Percentiles rank a stretch among this genome's conserved stretches.
phyloP scores from a whole-genome alignment of 2,888 invertebrate species.

The Tricholauxania praeusta region DNA sequence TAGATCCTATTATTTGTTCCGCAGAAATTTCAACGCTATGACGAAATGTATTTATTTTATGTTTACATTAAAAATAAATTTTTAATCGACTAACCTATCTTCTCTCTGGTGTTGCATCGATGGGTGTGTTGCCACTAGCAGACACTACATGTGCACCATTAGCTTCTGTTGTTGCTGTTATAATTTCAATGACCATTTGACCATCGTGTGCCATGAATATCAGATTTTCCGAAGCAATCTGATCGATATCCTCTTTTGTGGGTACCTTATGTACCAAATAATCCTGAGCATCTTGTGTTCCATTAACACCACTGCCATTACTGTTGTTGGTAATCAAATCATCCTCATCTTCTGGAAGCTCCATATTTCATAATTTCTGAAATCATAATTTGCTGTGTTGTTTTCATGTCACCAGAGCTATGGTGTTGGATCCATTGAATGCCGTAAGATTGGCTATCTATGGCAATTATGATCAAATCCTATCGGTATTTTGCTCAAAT shows the following conservation, averaged over 20 bases:
- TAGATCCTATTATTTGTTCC: too few species aligned
- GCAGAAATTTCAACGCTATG: too few species aligned
- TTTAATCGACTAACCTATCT: too few species aligned
- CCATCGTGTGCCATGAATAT: constrained; percentile 74
- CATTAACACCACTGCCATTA: background rate
- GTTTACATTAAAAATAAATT: too few species aligned
- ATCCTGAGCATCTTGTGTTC: constrained; percentile 31
- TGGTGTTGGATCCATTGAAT: constrained; percentile 64
- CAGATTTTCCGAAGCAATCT: constrained; percentile 75
- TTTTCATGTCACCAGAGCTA: constrained; percentile 50
- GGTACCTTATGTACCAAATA: constrained; percentile 44
- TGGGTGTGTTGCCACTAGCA: too few species aligned
- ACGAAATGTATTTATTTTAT: too few species aligned
- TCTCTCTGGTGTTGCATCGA: too few species aligned
- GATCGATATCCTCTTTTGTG: constrained; percentile 67
- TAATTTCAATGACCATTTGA: too few species aligned
- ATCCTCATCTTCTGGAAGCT: constrained; percentile 49
- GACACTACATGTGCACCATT: too few species aligned
- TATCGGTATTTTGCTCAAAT: too few species aligned
- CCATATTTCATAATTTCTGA: too few species aligned
- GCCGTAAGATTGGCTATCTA: constrained; percentile 55
- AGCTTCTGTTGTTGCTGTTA: too few species aligned
- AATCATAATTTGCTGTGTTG: constrained; percentile 46
- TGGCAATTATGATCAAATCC: background rate
- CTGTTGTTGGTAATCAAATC: constrained; percentile 11